These are phyloP conservation scores for Saturnia japonica DNA, from an alignment of 2,888 invertebrate genomes.

Conservation along the genomic window DNA sequence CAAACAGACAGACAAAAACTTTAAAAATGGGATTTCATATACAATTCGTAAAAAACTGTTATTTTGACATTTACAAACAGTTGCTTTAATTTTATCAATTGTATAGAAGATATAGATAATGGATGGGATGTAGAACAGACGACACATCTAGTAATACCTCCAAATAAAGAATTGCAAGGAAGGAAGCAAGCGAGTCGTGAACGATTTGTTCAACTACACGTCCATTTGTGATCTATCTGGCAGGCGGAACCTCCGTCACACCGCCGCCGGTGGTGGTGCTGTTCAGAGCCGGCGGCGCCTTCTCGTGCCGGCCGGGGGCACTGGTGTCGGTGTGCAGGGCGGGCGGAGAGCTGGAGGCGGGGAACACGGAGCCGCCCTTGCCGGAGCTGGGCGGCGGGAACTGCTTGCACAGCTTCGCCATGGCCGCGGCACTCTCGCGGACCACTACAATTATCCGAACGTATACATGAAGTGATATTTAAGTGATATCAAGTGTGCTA, in stretches of 20 bases:
- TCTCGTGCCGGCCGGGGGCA: slow-evolving; percentile 17
- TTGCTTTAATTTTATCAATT: too few relatives aligned
- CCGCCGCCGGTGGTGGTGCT: too few relatives aligned
- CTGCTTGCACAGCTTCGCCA: slow-evolving; percentile 66
- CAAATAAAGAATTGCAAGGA: background rate
- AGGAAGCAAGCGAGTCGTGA: too few relatives aligned
- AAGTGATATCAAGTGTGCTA: too few relatives aligned
- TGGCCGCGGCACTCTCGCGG: slow-evolving; percentile 67
- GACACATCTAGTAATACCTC: background rate
- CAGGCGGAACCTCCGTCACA: slow-evolving; percentile 20
- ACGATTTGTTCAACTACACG: background rate
- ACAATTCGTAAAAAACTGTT: too few relatives aligned
- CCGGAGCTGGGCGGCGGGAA: slow-evolving; percentile 31
- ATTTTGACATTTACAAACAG: too few relatives aligned
- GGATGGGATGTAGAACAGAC: too few relatives aligned
- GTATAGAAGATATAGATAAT: too few relatives aligned
- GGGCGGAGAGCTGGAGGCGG: background rate
- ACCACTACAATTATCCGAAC: slow-evolving; percentile 54
- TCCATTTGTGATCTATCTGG: slow-evolving; percentile 17
- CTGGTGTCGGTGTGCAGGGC: slow-evolving; percentile 23
- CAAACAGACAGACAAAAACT: too few relatives aligned
- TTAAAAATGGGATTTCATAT: too few relatives aligned
- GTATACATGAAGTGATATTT: too few relatives aligned
- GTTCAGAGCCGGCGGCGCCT: background rate
- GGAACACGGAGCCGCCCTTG: slow-evolving; percentile 31